Evolutionary conservation across 2,113 vertebrate species (phyloP).

Genomic region (Labeo catla): DNA sequence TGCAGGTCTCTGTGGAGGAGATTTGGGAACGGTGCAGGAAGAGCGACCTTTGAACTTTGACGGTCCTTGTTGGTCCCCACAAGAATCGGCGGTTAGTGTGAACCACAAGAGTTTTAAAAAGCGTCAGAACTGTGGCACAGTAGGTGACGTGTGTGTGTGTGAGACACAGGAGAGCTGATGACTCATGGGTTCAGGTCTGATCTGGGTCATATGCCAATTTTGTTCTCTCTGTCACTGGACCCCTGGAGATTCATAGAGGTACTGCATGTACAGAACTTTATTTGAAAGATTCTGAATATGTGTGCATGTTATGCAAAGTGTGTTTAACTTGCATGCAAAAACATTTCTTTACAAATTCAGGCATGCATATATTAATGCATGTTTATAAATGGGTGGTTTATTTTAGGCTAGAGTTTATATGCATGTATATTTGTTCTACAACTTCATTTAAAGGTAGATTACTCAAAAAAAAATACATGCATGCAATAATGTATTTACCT

Average conservation of each 20-base stretch:
- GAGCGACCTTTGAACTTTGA: slow-evolving; percentile 8
- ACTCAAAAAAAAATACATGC: background rate
- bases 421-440: too few relatives aligned
- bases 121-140: background rate
- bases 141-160: background rate
- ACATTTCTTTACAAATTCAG: background rate
- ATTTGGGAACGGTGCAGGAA: background rate
- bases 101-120: background rate
- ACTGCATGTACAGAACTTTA: background rate
- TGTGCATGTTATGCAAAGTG: too few relatives aligned
- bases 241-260: background rate
- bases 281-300: too few relatives aligned
- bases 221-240: background rate
- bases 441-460: too few relatives aligned
- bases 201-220: background rate
- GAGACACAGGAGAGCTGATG: background rate
- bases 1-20: slow-evolving; percentile 9
- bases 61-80: background rate
- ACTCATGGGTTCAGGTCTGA: background rate
- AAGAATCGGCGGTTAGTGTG: background rate
- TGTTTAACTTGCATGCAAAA: background rate
- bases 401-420: background rate
- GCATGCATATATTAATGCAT: background rate
- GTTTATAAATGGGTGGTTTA: background rate
- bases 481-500: background rate